A percentile compares a stretch with the other conserved stretches of the same genome.
These are phyloP conservation scores for Coilia nasus DNA, from an alignment of 2,797 vertebrate species.

Conservation along the genomic window DNA sequence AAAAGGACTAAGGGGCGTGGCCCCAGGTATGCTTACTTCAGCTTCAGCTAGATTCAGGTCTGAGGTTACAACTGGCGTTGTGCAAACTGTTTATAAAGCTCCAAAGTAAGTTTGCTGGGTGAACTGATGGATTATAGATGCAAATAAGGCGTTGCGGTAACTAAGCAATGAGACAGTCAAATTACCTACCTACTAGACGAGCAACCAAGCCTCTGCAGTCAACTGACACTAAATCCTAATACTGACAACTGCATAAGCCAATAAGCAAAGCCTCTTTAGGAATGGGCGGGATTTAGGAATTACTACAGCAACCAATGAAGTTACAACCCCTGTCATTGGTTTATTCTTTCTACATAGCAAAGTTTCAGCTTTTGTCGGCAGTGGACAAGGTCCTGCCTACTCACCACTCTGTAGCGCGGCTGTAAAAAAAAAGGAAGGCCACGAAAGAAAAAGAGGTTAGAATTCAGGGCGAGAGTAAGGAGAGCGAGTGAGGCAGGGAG, in stretches of 20 bases:
- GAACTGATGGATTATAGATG: neutral
- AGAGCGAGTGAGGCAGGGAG: constrained; percentile 49
- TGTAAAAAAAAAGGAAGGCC: constrained; percentile 44
- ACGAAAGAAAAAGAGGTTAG: constrained; percentile 44
- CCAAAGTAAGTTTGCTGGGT: neutral
- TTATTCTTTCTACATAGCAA: constrained; percentile 68
- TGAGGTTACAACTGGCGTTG: neutral
- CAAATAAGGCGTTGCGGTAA: neutral
- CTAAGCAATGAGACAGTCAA: constrained; percentile 23
- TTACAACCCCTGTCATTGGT: constrained; percentile 52
- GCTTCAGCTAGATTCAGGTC: neutral
- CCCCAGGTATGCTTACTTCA: constrained; percentile 25
- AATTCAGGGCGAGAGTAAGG: constrained; percentile 44
- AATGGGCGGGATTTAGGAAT: constrained; percentile 50
- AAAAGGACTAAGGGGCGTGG: constrained; percentile 37
- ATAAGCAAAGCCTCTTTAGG: constrained; percentile 42
- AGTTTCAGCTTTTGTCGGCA: constrained; percentile 71
- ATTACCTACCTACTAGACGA: constrained; percentile 40
- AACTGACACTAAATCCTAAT: constrained; percentile 57
- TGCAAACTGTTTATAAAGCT: neutral
- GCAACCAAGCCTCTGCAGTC: constrained; percentile 50
- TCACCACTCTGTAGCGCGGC: constrained; percentile 52
- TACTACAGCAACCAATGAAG: constrained; percentile 65
- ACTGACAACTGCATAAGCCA: constrained; percentile 63
- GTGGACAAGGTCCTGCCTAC: constrained; percentile 60